Percentiles rank a stretch among this genome's conserved stretches.
phyloP scores from a whole-genome alignment of 2,888 invertebrate species.

The Papilio gigon region DNA sequence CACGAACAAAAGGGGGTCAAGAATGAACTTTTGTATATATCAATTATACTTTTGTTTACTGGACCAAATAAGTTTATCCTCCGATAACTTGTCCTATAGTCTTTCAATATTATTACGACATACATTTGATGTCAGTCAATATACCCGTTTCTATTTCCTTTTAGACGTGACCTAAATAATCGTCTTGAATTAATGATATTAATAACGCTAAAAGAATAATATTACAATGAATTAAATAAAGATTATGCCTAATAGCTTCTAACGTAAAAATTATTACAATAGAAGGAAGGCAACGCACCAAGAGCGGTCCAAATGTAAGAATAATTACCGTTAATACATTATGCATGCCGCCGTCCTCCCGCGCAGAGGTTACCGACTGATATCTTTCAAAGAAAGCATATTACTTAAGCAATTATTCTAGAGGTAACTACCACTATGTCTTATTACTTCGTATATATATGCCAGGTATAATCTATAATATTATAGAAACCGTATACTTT shows the following conservation, averaged over 20 bases:
- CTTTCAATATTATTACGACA: background rate
- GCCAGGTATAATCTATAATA: slow-evolving; percentile 1
- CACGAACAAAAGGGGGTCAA: no score
- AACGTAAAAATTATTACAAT: slow-evolving; percentile 62
- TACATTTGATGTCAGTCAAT: background rate
- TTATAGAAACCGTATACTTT: no score
- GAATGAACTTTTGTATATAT: background rate
- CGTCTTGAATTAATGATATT: background rate
- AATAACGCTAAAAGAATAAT: slow-evolving; percentile 37
- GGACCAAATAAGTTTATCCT: background rate
- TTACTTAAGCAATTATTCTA: slow-evolving; percentile 50
- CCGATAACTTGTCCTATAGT: background rate
- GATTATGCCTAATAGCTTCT: slow-evolving; percentile 44
- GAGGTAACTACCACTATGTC: slow-evolving; percentile 37
- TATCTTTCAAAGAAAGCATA: slow-evolving; percentile 64
- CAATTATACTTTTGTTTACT: background rate
- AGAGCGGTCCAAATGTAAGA: slow-evolving; percentile 61
- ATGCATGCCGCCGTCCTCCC: slow-evolving; percentile 68
- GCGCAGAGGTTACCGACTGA: slow-evolving; percentile 57
- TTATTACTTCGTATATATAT: slow-evolving; percentile 25
- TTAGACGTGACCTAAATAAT: background rate
- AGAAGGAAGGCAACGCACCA: slow-evolving; percentile 52
- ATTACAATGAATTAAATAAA: slow-evolving; percentile 17
- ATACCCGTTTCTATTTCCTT: slow-evolving; percentile 16
- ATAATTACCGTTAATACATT: slow-evolving; percentile 75